Base-by-base conservation (phyloP, 30 jellyfish, hydroid and myxozoan genomes). In the Sanderia malayensis region DNA sequence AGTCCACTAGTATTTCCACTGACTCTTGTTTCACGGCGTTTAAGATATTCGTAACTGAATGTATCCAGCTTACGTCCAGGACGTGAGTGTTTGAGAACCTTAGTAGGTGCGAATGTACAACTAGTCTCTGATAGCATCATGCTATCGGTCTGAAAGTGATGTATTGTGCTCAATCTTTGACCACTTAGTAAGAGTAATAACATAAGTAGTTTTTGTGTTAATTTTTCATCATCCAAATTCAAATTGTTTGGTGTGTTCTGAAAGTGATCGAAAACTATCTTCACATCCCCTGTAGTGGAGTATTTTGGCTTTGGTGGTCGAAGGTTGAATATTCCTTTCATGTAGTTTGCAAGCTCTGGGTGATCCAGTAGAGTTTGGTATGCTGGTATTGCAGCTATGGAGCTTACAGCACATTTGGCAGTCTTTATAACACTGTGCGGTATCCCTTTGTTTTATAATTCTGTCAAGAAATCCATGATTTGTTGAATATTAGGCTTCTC, bases 301-400 rank as follows among this genome's bases (percentile, higher is more conserved):
- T 37, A 37, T 13, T 37, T 37, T 37, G 52, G 10, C 52, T 37
- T 37, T 37, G 52, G 52, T 37, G 52, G 52, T 37, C 52, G 10
- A 37, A 37, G 52, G 52, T 37, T 37, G 13, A 37, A 37, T 37
- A 37, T 37, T 37, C 52, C 52, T 37, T 13, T 37, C 52, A 37
- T 49, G 64, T 49, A 49, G 27, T 2, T 49, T 4, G 64, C 2
- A 19, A 49, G 64, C 24, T 49, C 64, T 49, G 64, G 64, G 11
- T 49, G 64, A 49, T 49, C 64, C 27, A 49, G 64, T 49, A 49
- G 11, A 49, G 64, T 49, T 15, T 24, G 64, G 24, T 49, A 49
- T 49, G 64, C 25, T 49, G 64, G 64, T 49, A 49, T 49, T 49
- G 64, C 18, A 19, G 64, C 64, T 49, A 49, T 49, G 18, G 64